These are phyloP conservation scores for Scaptomyza montana DNA, from an alignment of 1,140 invertebrate species.

Conservation along the genomic window DNA sequence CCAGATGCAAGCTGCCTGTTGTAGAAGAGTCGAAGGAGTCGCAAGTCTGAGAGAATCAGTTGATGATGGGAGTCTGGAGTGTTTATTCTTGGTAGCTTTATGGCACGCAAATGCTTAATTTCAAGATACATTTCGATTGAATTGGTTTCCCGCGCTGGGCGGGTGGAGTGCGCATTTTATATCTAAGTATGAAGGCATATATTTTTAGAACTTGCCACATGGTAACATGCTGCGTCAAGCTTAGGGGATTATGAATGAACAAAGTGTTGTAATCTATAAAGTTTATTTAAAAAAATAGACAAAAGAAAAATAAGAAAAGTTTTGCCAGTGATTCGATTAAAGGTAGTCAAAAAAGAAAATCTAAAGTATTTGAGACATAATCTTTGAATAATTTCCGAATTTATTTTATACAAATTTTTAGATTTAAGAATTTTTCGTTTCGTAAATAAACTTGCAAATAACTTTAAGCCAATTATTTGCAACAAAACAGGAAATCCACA, in stretches of 20 bases:
- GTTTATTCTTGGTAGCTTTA: conserved; percentile 33
- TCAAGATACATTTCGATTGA: conserved; percentile 7
- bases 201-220: conserved; percentile 16
- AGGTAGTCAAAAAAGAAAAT: too few species aligned
- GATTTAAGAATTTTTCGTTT: too few species aligned
- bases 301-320: conserved; percentile 3
- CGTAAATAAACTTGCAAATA: neutral
- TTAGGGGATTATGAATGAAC: conserved; percentile 22
- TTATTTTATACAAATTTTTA: too few species aligned
- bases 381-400: too few species aligned
- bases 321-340: neutral
- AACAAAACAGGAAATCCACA: neutral
- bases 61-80: neutral
- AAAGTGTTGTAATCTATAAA: conserved; percentile 6
- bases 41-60: neutral
- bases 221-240: conserved; percentile 10
- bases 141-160: neutral
- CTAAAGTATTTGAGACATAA: too few species aligned
- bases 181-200: neutral
- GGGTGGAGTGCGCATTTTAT: neutral
- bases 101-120: conserved; percentile 19
- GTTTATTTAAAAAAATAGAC: neutral
- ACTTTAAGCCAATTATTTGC: neutral
- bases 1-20: conserved; percentile 34
- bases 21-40: neutral